Evolutionary conservation across 2,797 vertebrate species (phyloP), one percentile per base, ranked within the genome.

Genomic region (Crossoptilon crossoptilon): DNA sequence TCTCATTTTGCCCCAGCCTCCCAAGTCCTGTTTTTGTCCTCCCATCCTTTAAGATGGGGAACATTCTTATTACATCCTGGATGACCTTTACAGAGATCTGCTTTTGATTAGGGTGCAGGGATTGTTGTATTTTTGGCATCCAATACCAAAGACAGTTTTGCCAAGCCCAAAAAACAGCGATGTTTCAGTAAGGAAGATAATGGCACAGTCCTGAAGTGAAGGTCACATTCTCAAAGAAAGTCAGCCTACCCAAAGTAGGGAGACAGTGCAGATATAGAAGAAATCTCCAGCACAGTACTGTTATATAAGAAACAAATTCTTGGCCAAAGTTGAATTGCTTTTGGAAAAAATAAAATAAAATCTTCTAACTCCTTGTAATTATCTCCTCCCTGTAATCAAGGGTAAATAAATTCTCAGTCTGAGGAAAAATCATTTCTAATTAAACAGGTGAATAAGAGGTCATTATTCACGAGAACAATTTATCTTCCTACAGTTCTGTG

Each of bases 61-160:
- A 66, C 9, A 80, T 87, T 91, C 37, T 35, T 62, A 15, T 27
- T 83, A 62, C 43, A 4, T 46, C 59, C 41, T 66, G 22, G 8
- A 5, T 75, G 46, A 83, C 10, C 4, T 89, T 89, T 85, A 68
- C 26, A 46, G 37, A 72, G 66, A 69, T 51, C 11, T 14, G 43
- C 0, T 51, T 51, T 70, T 73, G 27, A 62, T 23, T 5, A 4
- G 4, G n/a, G 17, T 7, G 12, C 64, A 8, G 7, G 27, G 2
- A 62, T 6, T 58, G 10, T 5, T 58, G 8, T 16, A 3, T 68
- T 51, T 68, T 75, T 14, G 8, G 6, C 3, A 2, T 6, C 15
- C 1, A 62, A 55, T 73, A 66, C 27, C 39, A 48, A 64, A 68
- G 5, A 67, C 4, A 43, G 8, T 63, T 84, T 71, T 49, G 6